phyloP scores from a whole-genome alignment of 2,888 invertebrate genomes.

The Mythimna vitellina region DNA sequence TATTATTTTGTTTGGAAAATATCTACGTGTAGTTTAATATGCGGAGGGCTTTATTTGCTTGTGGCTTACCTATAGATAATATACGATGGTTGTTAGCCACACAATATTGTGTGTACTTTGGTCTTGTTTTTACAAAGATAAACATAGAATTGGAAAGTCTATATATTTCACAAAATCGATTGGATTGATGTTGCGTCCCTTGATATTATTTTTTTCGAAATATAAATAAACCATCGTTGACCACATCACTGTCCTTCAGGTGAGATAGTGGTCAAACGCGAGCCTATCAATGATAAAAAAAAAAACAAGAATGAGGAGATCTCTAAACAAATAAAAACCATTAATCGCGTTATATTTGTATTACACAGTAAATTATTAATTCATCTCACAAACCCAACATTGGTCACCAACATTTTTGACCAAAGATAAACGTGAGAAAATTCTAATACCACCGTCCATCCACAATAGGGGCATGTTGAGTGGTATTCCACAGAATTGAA shows the following conservation, averaged over 20 bases:
- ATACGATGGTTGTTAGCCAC: neutral
- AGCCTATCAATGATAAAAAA: no score
- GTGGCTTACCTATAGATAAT: neutral
- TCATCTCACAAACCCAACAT: neutral
- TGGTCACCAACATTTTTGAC: conserved; percentile 53
- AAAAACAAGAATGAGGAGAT: no score
- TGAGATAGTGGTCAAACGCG: no score
- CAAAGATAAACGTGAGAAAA: conserved; percentile 65
- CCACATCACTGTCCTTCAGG: no score
- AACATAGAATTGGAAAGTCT: neutral
- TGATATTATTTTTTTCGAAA: no score
- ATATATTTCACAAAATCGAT: neutral
- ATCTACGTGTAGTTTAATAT: neutral
- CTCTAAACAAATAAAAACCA: neutral
- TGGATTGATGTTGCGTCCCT: neutral
- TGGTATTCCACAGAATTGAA: conserved; percentile 75
- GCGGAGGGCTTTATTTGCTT: neutral
- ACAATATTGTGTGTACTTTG: neutral
- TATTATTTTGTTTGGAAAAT: neutral
- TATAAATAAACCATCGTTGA: no score
- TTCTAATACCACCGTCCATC: conserved; percentile 59
- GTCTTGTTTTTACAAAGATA: neutral
- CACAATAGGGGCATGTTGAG: conserved; percentile 69
- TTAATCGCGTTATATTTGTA: neutral
- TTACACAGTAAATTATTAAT: neutral